Percentiles rank a stretch among this genome's conserved stretches.
These are phyloP conservation scores for Acleris literana DNA, from an alignment of 2,888 invertebrate species.

Conservation along the genomic window DNA sequence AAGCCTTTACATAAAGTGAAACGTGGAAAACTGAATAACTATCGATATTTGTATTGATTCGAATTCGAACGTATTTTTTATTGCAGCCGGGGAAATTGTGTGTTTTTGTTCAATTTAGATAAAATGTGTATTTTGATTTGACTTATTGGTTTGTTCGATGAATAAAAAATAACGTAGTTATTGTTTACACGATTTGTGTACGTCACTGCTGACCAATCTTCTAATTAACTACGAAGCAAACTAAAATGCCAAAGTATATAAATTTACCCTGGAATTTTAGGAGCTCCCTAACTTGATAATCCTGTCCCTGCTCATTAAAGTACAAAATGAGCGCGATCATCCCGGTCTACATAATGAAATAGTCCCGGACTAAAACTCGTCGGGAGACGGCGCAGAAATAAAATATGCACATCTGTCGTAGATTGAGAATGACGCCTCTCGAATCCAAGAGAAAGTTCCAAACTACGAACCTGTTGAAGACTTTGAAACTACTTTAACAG, in stretches of 20 bases:
- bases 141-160: no score
- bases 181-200: no score
- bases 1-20: no score
- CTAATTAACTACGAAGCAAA: background rate
- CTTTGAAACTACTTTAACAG: conserved; percentile 51
- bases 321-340: conserved; percentile 35
- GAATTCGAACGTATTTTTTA: no score
- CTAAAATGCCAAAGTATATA: conserved; percentile 16
- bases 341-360: conserved; percentile 65
- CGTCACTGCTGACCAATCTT: no score
- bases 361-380: conserved; percentile 41
- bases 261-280: conserved; percentile 21
- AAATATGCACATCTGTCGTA: conserved; percentile 68
- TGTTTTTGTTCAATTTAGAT: no score
- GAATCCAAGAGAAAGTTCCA: conserved; percentile 54
- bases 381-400: conserved; percentile 51
- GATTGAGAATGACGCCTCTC: conserved; percentile 57
- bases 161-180: no score
- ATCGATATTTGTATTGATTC: no score
- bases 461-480: conserved; percentile 65
- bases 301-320: conserved; percentile 33
- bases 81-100: no score
- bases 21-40: no score
- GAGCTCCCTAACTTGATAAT: conserved; percentile 33
- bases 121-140: no score